A percentile compares a stretch with the other conserved stretches of the same genome.
These are phyloP conservation scores for Coenonympha arcania DNA, from an alignment of 2,888 invertebrate genomes.

Conservation along the genomic window DNA sequence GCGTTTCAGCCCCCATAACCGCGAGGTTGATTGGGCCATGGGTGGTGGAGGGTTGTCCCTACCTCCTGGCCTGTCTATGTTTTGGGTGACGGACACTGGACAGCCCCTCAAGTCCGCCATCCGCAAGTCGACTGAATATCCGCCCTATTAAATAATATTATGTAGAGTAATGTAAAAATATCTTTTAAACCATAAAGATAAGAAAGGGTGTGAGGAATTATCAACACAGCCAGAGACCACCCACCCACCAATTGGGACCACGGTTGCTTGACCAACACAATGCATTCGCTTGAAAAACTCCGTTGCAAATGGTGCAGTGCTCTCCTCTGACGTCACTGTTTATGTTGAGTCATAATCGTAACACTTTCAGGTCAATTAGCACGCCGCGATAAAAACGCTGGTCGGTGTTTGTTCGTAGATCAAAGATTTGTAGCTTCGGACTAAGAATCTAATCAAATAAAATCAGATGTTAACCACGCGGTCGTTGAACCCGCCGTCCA, in stretches of 20 bases:
- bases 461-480: conserved; percentile 26
- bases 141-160: too few species aligned
- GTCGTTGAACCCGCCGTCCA: conserved; percentile 22
- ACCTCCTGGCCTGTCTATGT: too few species aligned
- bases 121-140: too few species aligned
- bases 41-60: too few species aligned
- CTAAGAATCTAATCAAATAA: conserved; percentile 27
- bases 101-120: too few species aligned
- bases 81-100: too few species aligned
- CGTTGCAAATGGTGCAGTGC: background rate
- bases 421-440: conserved; percentile 25
- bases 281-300: background rate
- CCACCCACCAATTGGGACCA: background rate
- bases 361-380: conserved; percentile 31
- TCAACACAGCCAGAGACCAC: too few species aligned
- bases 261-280: background rate
- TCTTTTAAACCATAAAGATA: too few species aligned
- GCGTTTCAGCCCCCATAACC: too few species aligned
- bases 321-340: conserved; percentile 25
- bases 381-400: conserved; percentile 26
- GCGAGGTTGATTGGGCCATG: too few species aligned
- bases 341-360: conserved; percentile 25
- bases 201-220: too few species aligned
- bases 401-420: conserved; percentile 27
- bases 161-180: too few species aligned